Percentiles rank a stretch among this genome's conserved stretches.
These are phyloP conservation scores for Electrophaes corylata DNA, from an alignment of 2,888 invertebrate genomes.

Conservation along the genomic window DNA sequence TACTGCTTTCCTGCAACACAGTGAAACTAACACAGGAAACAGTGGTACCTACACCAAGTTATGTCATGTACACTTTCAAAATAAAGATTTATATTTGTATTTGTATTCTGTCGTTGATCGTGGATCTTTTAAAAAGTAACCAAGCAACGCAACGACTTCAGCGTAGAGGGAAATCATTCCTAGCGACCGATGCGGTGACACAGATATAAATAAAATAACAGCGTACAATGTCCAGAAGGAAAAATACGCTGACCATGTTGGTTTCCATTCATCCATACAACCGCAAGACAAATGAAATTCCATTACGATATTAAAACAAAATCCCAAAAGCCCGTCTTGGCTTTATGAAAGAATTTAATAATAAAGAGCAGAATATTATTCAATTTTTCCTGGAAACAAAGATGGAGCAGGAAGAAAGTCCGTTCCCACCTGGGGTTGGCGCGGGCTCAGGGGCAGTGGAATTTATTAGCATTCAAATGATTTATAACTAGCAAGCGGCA, in stretches of 20 bases:
- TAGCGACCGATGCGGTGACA: neutral
- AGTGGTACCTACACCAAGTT: too few species aligned
- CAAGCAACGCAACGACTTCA: neutral
- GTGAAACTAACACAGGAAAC: too few species aligned
- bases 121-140: neutral
- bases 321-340: conserved; percentile 72
- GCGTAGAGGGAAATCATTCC: neutral
- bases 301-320: conserved; percentile 77
- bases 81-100: neutral
- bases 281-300: conserved; percentile 75
- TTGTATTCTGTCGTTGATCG: neutral
- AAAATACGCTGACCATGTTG: conserved; percentile 49
- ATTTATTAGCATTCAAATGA: conserved; percentile 85
- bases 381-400: conserved; percentile 78
- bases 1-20: too few species aligned
- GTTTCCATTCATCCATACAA: conserved; percentile 50
- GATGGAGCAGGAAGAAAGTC: conserved; percentile 77
- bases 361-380: conserved; percentile 79
- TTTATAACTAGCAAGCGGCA: conserved; percentile 83
- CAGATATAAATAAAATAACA: conserved; percentile 11
- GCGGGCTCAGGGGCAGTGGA: conserved; percentile 69
- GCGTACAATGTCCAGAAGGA: conserved; percentile 43
- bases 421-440: conserved; percentile 70
- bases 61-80: too few species aligned
- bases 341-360: conserved; percentile 80